A percentile compares a stretch with the other conserved stretches of the same genome.
phyloP scores from a whole-genome alignment of 2,113 vertebrate species.

The Dolichotis patagonum region DNA sequence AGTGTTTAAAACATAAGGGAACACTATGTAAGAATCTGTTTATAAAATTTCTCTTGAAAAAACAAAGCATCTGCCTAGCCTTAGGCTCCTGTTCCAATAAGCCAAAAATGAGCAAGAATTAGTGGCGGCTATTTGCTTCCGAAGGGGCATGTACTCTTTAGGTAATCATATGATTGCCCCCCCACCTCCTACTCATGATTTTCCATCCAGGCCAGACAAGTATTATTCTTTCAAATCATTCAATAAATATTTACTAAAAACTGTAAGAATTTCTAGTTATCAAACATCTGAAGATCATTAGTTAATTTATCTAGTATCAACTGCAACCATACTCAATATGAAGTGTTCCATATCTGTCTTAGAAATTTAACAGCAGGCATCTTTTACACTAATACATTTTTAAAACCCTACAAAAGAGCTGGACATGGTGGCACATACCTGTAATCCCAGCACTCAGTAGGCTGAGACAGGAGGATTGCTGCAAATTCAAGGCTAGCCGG shows the following conservation, averaged over 20 bases:
- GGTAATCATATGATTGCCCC: neutral
- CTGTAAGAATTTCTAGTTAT: neutral
- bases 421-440: neutral
- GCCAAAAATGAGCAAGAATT: neutral
- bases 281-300: neutral
- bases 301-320: slow-evolving; percentile 34
- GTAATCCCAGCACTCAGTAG: neutral
- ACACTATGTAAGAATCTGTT: slow-evolving; percentile 6
- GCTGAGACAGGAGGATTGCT: neutral
- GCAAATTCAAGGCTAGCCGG: neutral
- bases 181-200: neutral
- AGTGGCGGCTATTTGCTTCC: neutral
- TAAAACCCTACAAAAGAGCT: neutral
- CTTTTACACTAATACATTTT: neutral
- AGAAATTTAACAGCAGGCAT: neutral
- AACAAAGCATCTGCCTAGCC: neutral
- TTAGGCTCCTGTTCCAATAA: neutral
- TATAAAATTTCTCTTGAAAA: slow-evolving; percentile 11
- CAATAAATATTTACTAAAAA: slow-evolving; percentile 41
- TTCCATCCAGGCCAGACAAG: neutral
- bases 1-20: slow-evolving; percentile 21
- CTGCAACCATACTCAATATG: neutral
- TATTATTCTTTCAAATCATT: neutral
- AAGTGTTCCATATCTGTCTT: neutral
- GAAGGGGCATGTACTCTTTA: neutral